These are phyloP conservation scores for Coptodon bakossiorum DNA, from an alignment of 2,113 vertebrate species.

Conservation along the genomic window DNA sequence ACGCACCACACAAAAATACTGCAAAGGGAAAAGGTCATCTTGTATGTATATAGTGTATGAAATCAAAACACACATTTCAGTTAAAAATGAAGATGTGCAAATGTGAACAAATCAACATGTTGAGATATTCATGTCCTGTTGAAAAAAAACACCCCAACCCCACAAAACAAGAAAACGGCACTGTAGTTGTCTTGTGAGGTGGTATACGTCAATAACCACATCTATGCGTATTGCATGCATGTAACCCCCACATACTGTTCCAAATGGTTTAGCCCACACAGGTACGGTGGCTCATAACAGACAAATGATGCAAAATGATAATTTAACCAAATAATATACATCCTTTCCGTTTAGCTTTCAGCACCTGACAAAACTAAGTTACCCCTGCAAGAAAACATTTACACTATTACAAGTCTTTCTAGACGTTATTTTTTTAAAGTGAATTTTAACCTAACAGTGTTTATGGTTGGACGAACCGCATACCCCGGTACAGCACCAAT, in stretches of 20 bases:
- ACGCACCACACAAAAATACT: neutral
- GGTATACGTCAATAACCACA: neutral
- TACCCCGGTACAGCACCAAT: neutral
- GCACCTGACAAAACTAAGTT: neutral
- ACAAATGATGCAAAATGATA: neutral
- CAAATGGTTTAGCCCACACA: neutral
- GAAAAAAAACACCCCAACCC: neutral
- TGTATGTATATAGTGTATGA: neutral
- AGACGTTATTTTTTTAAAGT: neutral
- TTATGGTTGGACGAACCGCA: neutral
- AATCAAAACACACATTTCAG: neutral
- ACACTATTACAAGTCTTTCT: neutral
- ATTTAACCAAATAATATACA: neutral
- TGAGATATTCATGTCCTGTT: fast-evolving
- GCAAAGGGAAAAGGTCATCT: fast-evolving
- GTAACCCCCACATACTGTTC: neutral
- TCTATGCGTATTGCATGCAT: neutral
- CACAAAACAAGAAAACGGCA: neutral
- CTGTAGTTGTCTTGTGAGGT: neutral
- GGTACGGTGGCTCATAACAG: neutral
- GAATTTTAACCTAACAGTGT: neutral
- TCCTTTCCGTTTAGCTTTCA: neutral
- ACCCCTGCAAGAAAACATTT: neutral
- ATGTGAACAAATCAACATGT: neutral
- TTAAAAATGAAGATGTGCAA: neutral